Evolutionary conservation across 2,888 invertebrate genomes (phyloP).

Genomic region (Anoncus sp.): DNA sequence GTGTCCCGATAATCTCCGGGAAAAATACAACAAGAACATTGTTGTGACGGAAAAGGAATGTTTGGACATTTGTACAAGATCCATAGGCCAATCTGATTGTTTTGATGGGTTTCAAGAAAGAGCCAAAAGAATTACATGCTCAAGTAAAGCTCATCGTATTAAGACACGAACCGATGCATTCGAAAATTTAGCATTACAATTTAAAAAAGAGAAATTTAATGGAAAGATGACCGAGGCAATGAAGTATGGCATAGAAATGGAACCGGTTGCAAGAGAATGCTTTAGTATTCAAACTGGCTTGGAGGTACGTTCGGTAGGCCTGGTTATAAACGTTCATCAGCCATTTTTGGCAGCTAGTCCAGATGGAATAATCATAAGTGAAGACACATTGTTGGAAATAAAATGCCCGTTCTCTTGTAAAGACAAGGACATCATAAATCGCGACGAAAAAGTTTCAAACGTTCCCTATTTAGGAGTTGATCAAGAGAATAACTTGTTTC

Average conservation of each 20-base stretch:
- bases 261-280: constrained; percentile 18
- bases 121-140: constrained; percentile 15
- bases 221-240: constrained; percentile 34
- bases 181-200: constrained; percentile 28
- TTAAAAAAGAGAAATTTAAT: constrained; percentile 22
- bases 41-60: constrained; percentile 37
- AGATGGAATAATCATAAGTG: constrained; percentile 31
- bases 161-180: constrained; percentile 11
- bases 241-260: constrained; percentile 29
- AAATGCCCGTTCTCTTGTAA: constrained; percentile 27
- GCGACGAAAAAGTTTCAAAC: not conserved
- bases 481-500: not conserved
- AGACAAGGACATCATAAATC: not conserved
- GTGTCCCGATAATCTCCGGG: constrained; percentile 13
- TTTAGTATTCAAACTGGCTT: constrained; percentile 19
- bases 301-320: constrained; percentile 26
- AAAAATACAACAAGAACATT: constrained; percentile 37
- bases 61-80: constrained; percentile 1
- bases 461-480: constrained; percentile 22
- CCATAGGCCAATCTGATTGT: constrained; percentile 24
- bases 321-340: constrained; percentile 25
- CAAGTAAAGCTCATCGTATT: constrained; percentile 27
- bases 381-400: constrained; percentile 1
- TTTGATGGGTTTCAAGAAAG: constrained; percentile 31
- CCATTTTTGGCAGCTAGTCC: constrained; percentile 36